Evolutionary conservation across 2,797 vertebrate genomes (phyloP), one percentile per base, ranked within the genome.

Genomic region (Poecilia gillii): DNA sequence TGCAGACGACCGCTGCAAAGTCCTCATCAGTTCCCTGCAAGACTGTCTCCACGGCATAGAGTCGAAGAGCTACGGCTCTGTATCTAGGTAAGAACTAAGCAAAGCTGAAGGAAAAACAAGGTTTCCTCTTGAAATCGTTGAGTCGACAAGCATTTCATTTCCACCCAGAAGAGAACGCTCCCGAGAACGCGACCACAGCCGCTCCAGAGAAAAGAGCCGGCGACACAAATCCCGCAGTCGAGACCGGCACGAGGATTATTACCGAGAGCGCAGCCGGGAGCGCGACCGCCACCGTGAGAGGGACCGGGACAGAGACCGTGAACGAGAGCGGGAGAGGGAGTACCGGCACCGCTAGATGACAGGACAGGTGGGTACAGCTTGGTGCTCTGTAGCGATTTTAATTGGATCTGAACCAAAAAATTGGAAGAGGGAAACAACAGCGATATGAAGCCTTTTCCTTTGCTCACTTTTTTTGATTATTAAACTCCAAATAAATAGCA

Each of bases 21-120:
- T 99, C 78, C 97, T 99, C 81, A 99, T 99, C 96, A 99, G 99
- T 92, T 99, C 99, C 83, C 95, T 99, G 87, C 99, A 99, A 93
- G 98, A 99, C 94, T 99, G 99, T 92, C 97, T 99, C 83, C 99
- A 99, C 83, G 99, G 99, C 89, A 99, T 99, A 79, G 99, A 99
- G 92, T 99, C 98, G 79, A 99, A 99, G 90, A 99, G 98, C 87
- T 99, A 99, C 3, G 99, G 99, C 85, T 99, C 99, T 78, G 98
- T 96, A 81, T 97, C 97, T 90, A 98, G 98, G 93, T 94, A 82
- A 81, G 47, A 2, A 31, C 31, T 23, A 71, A 62, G 3, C 59
- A 5, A 59, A 73, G 18, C 3, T 5, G 5, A 36, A 25, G 41
- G 41, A 47, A 57, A 49, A 18, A 5, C 57, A 11, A 81, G 18